phyloP scores from a whole-genome alignment of 2,888 invertebrate genomes.

The Baronia brevicornis region DNA sequence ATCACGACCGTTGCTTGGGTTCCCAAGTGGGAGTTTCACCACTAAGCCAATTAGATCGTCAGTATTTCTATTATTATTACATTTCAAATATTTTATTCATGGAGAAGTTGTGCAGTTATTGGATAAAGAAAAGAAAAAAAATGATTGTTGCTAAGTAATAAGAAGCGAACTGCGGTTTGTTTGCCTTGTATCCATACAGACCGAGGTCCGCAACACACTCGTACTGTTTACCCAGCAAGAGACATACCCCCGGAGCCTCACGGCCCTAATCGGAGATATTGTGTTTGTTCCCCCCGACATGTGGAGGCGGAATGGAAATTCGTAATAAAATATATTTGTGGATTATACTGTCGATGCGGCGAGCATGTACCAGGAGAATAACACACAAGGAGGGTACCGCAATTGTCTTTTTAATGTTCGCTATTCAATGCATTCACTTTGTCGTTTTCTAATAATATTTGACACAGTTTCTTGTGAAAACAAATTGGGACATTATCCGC shows the following conservation, averaged over 20 bases:
- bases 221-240: constrained; percentile 31
- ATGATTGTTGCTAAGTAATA: constrained; percentile 25
- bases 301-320: constrained; percentile 17
- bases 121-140: constrained; percentile 7
- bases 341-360: too few species aligned
- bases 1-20: too few species aligned
- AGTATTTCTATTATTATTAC: not conserved
- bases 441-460: too few species aligned
- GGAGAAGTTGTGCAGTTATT: not conserved
- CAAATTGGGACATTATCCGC: too few species aligned
- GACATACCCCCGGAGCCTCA: constrained; percentile 25
- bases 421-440: too few species aligned
- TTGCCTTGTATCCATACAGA: constrained; percentile 29
- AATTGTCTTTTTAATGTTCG: constrained; percentile 8
- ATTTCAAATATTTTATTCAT: constrained; percentile 6
- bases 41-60: too few species aligned
- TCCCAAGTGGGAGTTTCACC: too few species aligned
- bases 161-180: constrained; percentile 24
- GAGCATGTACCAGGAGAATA: too few species aligned
- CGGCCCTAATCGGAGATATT: constrained; percentile 40
- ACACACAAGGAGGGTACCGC: too few species aligned
- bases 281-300: constrained; percentile 31
- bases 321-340: constrained; percentile 12
- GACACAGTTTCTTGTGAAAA: too few species aligned
- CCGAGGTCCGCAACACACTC: constrained; percentile 30